Evolutionary conservation across 2,113 vertebrate genomes (phyloP).

Genomic region (Stegostoma tigrinum): DNA sequence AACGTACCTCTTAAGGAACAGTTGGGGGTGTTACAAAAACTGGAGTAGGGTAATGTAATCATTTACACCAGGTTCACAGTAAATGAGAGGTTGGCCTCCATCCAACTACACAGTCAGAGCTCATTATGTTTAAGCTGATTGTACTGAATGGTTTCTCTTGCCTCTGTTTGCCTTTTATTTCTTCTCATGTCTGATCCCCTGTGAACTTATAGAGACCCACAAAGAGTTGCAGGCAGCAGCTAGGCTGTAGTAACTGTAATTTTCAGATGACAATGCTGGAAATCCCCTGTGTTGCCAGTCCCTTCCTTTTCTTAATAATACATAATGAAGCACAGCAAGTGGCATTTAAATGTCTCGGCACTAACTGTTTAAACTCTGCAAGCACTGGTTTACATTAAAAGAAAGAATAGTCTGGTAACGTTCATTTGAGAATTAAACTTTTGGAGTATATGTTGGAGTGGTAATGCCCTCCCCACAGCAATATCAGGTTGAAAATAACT

Average conservation of each 20-base stretch:
- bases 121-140: conserved; percentile 51
- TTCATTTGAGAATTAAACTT: background rate
- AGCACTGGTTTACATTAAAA: conserved; percentile 41
- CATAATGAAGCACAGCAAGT: conserved; percentile 18
- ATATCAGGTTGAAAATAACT: background rate
- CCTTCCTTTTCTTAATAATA: background rate
- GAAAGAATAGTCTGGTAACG: conserved; percentile 50
- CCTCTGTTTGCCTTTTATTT: conserved; percentile 54
- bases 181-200: conserved; percentile 46
- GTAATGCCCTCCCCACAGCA: background rate
- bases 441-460: background rate
- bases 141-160: conserved; percentile 48
- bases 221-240: conserved; percentile 39
- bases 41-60: conserved; percentile 53
- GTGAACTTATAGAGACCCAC: conserved; percentile 40
- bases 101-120: conserved; percentile 50
- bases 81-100: conserved; percentile 48
- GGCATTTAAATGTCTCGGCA: conserved; percentile 35
- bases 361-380: conserved; percentile 42
- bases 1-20: conserved; percentile 48
- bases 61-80: conserved; percentile 53
- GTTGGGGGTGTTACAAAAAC: conserved; percentile 49
- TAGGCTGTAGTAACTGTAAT: conserved; percentile 14
- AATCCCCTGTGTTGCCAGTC: background rate
- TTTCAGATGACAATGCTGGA: conserved; percentile 19